Base-by-base conservation (phyloP, 2,113 vertebrate genomes). In the Psophia crepitans region DNA sequence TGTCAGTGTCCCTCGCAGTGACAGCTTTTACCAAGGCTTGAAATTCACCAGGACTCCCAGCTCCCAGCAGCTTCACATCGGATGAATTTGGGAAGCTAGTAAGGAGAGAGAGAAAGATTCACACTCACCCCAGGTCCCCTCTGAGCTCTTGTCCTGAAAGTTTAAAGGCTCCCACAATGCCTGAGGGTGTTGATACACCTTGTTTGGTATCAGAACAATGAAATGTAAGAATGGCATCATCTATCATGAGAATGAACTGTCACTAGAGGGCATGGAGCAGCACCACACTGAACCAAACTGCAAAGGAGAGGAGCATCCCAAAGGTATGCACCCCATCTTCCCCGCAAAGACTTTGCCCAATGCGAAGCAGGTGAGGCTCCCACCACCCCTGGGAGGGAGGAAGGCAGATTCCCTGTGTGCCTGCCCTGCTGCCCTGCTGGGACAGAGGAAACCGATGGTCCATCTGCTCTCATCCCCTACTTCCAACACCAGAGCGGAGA, bases 301-400 rank as follows among this genome's bases (percentile, higher is more conserved):
- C 65, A 71, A 66, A 68, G 71, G 14, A 74, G 44, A 60, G 56
- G 32, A 86, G 19, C 65, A 57, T 19, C 53, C 41, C 61, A 49
- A 65, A 76, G 57, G 41, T 28, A 58, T 1, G 4, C 33, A 26
- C 19, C 23, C 17, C 28, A 1, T 9, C 13, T 76, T 70, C 54
- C 23, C 41, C 37, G 22, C 39, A 30, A 54, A 46, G 48, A 10
- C 23, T 82, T 58, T 56, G 16, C 49, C 84, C 23, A 37, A 12
- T 20, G 30, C 49, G 56, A 11, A 33, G 27, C 0, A 0, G 24
- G 21, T 60, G 54, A 95, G 63, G 26, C 16, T 87, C 4, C 0
- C 27, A 77, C 30, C 43, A 11, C 35, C 11, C 4, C 30, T 4
- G 11, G 11, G 11, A 63, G 23, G 8, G 18, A 92, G n/a, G 2